Percentiles rank a stretch among this genome's conserved stretches.
phyloP scores from a whole-genome alignment of 2,888 invertebrate species.

The Gastracanthus pulcherrimus region DNA sequence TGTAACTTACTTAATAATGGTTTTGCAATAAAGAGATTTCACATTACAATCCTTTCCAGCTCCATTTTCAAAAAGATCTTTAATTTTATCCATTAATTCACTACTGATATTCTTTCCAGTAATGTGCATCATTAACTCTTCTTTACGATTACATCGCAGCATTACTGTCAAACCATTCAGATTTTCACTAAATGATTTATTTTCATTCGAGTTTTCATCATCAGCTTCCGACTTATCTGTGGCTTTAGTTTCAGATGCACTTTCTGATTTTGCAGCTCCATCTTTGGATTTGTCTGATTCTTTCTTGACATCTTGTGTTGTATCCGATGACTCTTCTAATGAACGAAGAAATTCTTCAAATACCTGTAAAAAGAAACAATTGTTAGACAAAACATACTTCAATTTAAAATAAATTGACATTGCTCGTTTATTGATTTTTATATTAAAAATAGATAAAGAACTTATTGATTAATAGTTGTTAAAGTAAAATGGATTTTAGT shows the following conservation, averaged over 20 bases:
- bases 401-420: slow-evolving; percentile 22
- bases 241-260: slow-evolving; percentile 36
- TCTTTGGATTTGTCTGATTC: slow-evolving; percentile 46
- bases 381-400: slow-evolving; percentile 29
- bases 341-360: slow-evolving; percentile 74
- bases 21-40: slow-evolving; percentile 75
- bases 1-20: slow-evolving; percentile 69
- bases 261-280: slow-evolving; percentile 42
- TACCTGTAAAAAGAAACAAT: slow-evolving; percentile 64
- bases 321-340: slow-evolving; percentile 59
- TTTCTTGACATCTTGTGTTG: slow-evolving; percentile 50
- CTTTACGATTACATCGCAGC: slow-evolving; percentile 72
- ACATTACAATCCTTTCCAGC: slow-evolving; percentile 74
- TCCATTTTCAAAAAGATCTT: slow-evolving; percentile 70
- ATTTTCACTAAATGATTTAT: slow-evolving; percentile 55
- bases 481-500: not conserved
- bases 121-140: slow-evolving; percentile 74
- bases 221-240: slow-evolving; percentile 39
- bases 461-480: not conserved
- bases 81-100: slow-evolving; percentile 71
- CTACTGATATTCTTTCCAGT: slow-evolving; percentile 72
- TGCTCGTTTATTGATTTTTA: not conserved
- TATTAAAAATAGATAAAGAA: not conserved
- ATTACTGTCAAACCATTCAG: slow-evolving; percentile 72
- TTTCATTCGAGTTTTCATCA: slow-evolving; percentile 55